phyloP scores from a whole-genome alignment of 2,888 invertebrate species.

The Scotopteryx bipunctaria region DNA sequence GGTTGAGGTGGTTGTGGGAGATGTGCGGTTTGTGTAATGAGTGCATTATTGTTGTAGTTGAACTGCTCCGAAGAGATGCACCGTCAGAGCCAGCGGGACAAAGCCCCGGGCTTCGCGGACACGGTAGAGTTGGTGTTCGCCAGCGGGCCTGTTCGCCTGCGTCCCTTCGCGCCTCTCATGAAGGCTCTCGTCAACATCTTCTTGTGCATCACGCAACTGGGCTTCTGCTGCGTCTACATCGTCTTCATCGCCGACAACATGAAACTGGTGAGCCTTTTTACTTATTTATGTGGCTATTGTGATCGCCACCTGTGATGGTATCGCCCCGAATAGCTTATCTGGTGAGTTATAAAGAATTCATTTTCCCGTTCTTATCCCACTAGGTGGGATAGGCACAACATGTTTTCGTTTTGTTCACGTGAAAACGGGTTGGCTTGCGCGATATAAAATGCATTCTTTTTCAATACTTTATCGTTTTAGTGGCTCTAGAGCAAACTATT shows the following conservation, averaged over 20 bases:
- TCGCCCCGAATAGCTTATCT: too few relatives aligned
- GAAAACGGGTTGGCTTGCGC: too few relatives aligned
- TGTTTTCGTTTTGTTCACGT: too few relatives aligned
- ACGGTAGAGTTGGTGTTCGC: conserved; percentile 92
- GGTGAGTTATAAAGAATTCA: too few relatives aligned
- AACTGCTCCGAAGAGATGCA: conserved; percentile 87
- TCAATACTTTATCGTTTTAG: too few relatives aligned
- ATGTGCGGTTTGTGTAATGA: too few relatives aligned
- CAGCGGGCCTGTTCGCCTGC: conserved; percentile 87
- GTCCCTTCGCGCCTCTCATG: conserved; percentile 85
- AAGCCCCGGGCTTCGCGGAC: conserved; percentile 89
- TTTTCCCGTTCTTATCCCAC: too few relatives aligned
- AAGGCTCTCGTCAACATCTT: conserved; percentile 91
- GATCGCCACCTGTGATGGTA: neutral
- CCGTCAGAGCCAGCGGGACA: conserved; percentile 78
- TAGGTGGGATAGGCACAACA: too few relatives aligned
- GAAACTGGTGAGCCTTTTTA: conserved; percentile 83
- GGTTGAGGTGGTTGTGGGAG: too few relatives aligned
- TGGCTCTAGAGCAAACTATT: too few relatives aligned
- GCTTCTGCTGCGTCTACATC: conserved; percentile 98
- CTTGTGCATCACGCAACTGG: conserved; percentile 97
- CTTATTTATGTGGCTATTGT: neutral
- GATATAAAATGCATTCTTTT: too few relatives aligned
- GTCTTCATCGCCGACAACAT: conserved; percentile 96
- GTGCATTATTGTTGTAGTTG: too few relatives aligned